Base-by-base conservation (phyloP, 2,888 invertebrate species). In the Idaea straminata region DNA sequence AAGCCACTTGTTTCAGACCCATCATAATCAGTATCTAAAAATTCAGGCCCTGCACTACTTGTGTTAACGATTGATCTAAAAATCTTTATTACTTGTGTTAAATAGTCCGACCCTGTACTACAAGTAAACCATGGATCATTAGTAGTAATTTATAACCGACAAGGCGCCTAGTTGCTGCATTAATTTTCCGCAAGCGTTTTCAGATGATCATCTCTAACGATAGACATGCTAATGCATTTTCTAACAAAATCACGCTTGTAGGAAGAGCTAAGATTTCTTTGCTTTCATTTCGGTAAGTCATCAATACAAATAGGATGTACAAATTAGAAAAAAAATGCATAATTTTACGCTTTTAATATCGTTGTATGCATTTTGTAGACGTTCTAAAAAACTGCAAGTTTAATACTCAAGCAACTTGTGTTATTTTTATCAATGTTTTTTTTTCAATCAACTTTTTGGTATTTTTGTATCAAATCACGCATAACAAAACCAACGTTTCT, bases 81-180 rank as follows among this genome's bases (percentile, higher is more conserved):
- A 47, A 13, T 47, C 13, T 13, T 47, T 13, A 47, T 7, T 7
- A 47, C 47, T 47, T 7, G 7, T 47, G 47, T 13, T 47, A 47
- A 47, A 10, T 47, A 47, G 47, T 47, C 47, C 47, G 15, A 15
- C 47, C 47, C 47, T 47, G 47, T 47, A 7, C 47, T 47, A 47
- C 47, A 47, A 47, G 47, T 47, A 47, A 47, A 47, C 47, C 47
- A 47, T 47, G 15, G 15, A 16, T 16, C 15, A 58, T 58, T 58
- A 58, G 58, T n/a, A 58, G 58, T 58, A 58, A 58, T 58, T 58
- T 58, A 58, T 58, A 58, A 16, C 16, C 5, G 58, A 58, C 58
- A 5, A 58, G 58, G 58, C 58, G 58, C 58, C 58, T 58, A 15
- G 15, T 16, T 58, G 15, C 58, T 58, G 58, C 58, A 58, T 58